Base-by-base conservation (phyloP, 2,888 invertebrate genomes). In the Cheiracanthium punctorium region DNA sequence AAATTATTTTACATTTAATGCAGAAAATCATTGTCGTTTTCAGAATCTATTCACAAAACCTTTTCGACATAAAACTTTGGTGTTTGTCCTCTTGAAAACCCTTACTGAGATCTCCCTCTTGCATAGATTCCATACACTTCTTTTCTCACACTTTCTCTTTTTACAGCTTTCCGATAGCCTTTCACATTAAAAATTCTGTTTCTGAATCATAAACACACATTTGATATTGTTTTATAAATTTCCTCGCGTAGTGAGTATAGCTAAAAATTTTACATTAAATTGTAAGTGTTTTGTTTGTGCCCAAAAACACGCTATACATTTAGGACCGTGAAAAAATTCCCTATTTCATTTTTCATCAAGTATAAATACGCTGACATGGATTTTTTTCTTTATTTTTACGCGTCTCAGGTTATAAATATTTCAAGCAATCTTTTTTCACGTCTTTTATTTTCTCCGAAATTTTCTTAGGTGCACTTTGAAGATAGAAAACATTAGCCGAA, bases 261-360 rank as follows among this genome's bases (percentile, higher is more conserved):
- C 1, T 1, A 58, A 24, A 58, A 58, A 58, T 58, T 58, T 58
- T 24, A 24, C 58, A 58, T 24, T 58, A 24, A 24, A 58, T 24
- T 24, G 5, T 58, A 58, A 58, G 58, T 58, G 24, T 58, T 58
- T 58, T 58, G 12, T 58, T 58, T 58, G 12, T 10, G 12, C 48
- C 7, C 2, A 24, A 58, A 58, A 58, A 20, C 20, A 2, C 24
- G 24, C 17, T 17, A 58, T 58, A 58, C 12, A 12, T 20, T 58
- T 58, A 58, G 58, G 24, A 2, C 5, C 17, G 1, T 58, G 43
- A 58, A 58, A 58, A 58, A 58, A n/a, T n/a, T 2, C 20, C 17
- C 58, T 24, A 58, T 58, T 58, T 58, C 58, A 58, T 58, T 58
- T 58, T 58, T 58, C 24, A 58, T 24, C 58, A 12, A 58, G 58